Conservation (phyloP, 2,888 invertebrate species). For the Epiblema foenella region DNA sequence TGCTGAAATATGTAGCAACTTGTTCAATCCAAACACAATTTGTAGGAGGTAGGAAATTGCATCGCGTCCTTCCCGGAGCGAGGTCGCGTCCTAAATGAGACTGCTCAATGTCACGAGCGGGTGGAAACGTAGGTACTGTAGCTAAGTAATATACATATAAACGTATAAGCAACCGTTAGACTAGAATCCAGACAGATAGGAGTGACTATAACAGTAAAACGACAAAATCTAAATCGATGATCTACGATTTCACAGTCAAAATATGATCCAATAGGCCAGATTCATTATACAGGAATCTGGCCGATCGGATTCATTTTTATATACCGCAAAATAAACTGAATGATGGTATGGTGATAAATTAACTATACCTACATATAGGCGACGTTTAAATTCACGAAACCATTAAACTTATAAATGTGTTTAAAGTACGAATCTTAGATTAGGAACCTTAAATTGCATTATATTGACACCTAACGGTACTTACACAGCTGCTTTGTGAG, state of each 20-base stretch:
- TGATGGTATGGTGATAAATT: no score
- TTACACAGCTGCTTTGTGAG: conserved; percentile 28
- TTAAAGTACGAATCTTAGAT: not conserved
- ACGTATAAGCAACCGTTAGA: not conserved
- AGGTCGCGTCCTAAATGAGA: conserved; percentile 64
- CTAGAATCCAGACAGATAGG: not conserved
- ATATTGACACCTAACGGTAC: conserved; percentile 24
- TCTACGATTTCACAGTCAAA: no score
- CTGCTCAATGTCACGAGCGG: conserved; percentile 59
- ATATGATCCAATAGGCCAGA: no score
- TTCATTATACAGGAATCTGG: no score
- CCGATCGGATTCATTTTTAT: not conserved
- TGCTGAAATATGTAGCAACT: conserved; percentile 24
- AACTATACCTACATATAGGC: no score
- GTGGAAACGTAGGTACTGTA: conserved; percentile 6
- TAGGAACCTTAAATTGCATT: conserved; percentile 17
- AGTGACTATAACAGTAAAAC: not conserved
- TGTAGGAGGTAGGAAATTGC: conserved; percentile 42
- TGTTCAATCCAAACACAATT: conserved; percentile 41
- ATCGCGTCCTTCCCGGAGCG: conserved; percentile 47
- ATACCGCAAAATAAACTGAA: no score
- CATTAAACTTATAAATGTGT: not conserved
- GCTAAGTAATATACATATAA: not conserved
- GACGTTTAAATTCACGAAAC: not conserved
- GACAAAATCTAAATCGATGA: not conserved